Percentiles rank a stretch among this genome's conserved stretches.
These are phyloP conservation scores for Drosophila greeni DNA, from an alignment of 2,888 invertebrate genomes.

Conservation along the genomic window DNA sequence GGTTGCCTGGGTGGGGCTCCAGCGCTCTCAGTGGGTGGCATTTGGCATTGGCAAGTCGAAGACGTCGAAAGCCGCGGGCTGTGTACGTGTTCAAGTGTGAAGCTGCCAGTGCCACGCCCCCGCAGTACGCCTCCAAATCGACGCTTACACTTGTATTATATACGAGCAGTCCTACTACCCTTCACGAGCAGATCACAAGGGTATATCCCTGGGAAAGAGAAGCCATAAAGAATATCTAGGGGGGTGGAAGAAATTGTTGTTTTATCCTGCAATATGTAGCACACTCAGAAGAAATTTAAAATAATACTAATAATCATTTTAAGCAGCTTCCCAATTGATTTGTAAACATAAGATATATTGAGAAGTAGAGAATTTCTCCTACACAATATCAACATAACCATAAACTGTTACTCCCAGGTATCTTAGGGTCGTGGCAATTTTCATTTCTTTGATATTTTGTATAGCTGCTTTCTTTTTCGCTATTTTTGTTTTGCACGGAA, in stretches of 20 bases:
- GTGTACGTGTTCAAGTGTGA: conserved; percentile 71
- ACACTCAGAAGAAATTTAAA: no score
- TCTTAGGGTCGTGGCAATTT: not conserved
- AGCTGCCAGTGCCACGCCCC: conserved; percentile 67
- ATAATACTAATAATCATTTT: not conserved
- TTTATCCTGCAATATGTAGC: not conserved
- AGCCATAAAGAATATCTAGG: not conserved
- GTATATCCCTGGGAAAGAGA: not conserved
- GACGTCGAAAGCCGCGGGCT: conserved; percentile 55
- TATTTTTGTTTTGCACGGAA: conserved; percentile 53
- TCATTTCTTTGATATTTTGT: conserved; percentile 6
- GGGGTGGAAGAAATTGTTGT: not conserved
- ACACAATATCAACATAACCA: no score
- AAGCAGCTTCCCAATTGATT: not conserved
- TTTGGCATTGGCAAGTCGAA: conserved; percentile 5
- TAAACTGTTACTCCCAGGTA: not conserved
- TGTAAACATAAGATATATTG: not conserved
- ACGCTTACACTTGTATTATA: conserved; percentile 62
- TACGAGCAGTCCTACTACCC: conserved; percentile 17
- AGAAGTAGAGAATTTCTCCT: not conserved
- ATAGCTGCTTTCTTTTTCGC: conserved; percentile 10
- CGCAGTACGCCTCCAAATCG: conserved; percentile 64
- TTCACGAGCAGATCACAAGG: not conserved
- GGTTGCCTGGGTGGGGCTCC: conserved; percentile 5
- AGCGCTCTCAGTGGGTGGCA: conserved; percentile 9